Evolutionary conservation across 2,797 vertebrate genomes (phyloP).

Genomic region (Geotrypetes seraphini): DNA sequence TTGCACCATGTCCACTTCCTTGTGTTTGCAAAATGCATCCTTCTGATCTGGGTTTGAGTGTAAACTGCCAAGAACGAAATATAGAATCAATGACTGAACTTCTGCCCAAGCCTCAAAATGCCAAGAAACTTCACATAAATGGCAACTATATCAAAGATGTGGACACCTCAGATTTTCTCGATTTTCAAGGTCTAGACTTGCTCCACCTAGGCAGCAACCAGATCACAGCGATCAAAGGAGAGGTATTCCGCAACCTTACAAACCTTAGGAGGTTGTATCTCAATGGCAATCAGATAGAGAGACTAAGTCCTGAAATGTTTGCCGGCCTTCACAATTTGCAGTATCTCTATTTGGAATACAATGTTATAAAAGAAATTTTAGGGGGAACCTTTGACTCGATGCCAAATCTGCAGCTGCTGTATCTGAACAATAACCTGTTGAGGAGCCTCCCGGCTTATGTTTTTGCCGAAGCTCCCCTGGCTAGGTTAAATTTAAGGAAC

Average conservation of each 20-base stretch:
- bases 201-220: conserved; percentile 94
- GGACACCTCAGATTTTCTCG: conserved; percentile 70
- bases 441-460: conserved; percentile 87
- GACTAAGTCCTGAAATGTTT: conserved; percentile 92
- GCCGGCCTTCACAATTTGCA: conserved; percentile 87
- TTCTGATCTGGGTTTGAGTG: conserved; percentile 89
- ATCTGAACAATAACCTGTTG: conserved; percentile 92
- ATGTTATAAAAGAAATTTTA: conserved; percentile 91
- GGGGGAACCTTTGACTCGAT: conserved; percentile 91
- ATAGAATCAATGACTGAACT: conserved; percentile 81
- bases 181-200: conserved; percentile 91
- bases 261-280: conserved; percentile 90
- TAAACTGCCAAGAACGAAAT: conserved; percentile 92
- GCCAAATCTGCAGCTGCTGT: conserved; percentile 92
- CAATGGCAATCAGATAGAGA: conserved; percentile 92
- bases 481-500: conserved; percentile 89
- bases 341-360: conserved; percentile 97
- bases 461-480: conserved; percentile 82
- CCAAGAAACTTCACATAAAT: conserved; percentile 91
- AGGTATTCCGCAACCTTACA: conserved; percentile 88
- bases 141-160: conserved; percentile 89
- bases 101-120: conserved; percentile 77
- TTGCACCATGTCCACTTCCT: conserved; percentile 74
- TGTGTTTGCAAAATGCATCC: conserved; percentile 92
- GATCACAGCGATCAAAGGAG: conserved; percentile 74